Conservation (phyloP, 2,797 vertebrate species). For the Macroramphosus scolopax region DNA sequence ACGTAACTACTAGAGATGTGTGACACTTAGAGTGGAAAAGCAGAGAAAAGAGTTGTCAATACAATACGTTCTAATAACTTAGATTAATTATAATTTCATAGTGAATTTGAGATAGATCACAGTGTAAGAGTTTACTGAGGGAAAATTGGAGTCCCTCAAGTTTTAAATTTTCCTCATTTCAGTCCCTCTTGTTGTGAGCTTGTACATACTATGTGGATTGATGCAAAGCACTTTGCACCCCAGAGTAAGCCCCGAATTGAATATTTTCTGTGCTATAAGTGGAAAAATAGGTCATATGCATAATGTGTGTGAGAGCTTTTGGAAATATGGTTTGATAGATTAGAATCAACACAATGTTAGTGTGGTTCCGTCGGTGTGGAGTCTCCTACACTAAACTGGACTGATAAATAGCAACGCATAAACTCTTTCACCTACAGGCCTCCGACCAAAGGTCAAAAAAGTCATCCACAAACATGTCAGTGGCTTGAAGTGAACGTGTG, state of each 20-base stretch:
- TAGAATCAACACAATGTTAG: conserved; percentile 10
- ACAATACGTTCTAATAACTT: conserved; percentile 8
- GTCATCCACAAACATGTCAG: conserved; percentile 4
- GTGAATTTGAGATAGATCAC: too few relatives aligned
- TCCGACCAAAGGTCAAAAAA: conserved; percentile 4
- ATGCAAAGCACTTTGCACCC: conserved; percentile 40
- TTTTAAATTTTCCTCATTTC: conserved; percentile 23
- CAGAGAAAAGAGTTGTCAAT: too few relatives aligned
- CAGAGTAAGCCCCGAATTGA: conserved; percentile 35
- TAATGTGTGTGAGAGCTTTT: conserved; percentile 26
- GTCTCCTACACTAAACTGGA: neutral
- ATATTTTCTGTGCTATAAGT: conserved; percentile 45
- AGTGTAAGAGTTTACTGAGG: neutral
- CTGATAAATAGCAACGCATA: neutral
- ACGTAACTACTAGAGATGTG: too few relatives aligned
- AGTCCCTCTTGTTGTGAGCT: conserved; percentile 11
- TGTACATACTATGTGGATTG: conserved; percentile 32
- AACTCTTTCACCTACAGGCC: neutral
- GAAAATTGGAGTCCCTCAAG: conserved; percentile 12
- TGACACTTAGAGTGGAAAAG: conserved; percentile 6
- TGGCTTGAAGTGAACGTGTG: conserved; percentile 49
- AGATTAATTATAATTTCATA: neutral
- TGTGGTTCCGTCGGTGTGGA: neutral
- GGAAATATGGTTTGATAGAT: conserved; percentile 30
- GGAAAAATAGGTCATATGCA: conserved; percentile 61